Evolutionary conservation across 2,113 vertebrate genomes (phyloP).

Genomic region (Gavia stellata): DNA sequence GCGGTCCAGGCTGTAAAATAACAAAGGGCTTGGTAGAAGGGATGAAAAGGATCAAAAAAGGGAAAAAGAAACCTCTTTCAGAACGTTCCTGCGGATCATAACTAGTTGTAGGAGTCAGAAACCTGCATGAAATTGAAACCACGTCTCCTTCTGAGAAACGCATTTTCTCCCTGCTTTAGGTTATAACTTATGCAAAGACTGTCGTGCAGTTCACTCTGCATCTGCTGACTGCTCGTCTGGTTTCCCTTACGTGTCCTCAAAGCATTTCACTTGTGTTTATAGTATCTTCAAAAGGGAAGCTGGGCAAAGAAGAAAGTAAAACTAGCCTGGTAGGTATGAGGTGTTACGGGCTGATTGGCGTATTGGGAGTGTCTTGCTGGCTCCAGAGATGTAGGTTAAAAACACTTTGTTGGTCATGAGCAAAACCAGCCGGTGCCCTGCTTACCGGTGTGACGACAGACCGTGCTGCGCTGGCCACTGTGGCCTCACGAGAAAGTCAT

Average conservation of each 20-base stretch:
- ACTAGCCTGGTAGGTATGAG: conserved; percentile 30
- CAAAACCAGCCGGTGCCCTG: not conserved
- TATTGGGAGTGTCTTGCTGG: conserved; percentile 20
- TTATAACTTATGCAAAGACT: not conserved
- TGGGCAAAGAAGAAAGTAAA: conserved; percentile 43
- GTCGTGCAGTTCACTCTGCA: rapidly evolving
- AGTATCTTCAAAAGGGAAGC: conserved; percentile 34
- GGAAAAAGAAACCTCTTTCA: not conserved
- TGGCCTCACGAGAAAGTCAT: not conserved
- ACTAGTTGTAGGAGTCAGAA: conserved; percentile 1
- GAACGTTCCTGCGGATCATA: not conserved
- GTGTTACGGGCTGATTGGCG: not conserved
- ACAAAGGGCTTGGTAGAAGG: not conserved
- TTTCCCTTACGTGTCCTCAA: not conserved
- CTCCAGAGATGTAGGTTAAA: not conserved
- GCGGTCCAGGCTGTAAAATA: not conserved
- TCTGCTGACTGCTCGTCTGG: not conserved
- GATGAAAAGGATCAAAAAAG: not conserved
- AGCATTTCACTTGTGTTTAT: conserved; percentile 9
- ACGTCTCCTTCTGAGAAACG: not conserved
- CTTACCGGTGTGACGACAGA: not conserved
- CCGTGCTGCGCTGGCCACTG: not conserved
- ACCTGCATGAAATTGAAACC: conserved; percentile 22
- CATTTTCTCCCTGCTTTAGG: not conserved
- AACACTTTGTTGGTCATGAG: not conserved